Conservation (phyloP, 2,888 invertebrate species). For the Homarus gammarus region DNA sequence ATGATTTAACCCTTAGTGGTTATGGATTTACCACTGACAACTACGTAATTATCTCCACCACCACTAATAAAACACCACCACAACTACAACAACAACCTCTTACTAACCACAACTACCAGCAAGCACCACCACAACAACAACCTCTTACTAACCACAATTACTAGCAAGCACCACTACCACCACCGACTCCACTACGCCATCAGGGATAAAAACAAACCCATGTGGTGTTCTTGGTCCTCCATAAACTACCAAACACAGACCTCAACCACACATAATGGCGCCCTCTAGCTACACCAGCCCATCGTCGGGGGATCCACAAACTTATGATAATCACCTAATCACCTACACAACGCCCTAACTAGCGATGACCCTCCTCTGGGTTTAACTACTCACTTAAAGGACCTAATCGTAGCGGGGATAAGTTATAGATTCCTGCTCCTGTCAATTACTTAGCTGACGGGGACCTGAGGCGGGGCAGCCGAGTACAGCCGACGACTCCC, state of each 20-base stretch:
- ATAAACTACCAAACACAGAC: slow-evolving; percentile 31
- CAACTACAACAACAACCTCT: too few species aligned
- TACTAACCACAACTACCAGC: too few species aligned
- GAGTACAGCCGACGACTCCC: slow-evolving; percentile 16
- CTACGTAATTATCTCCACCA: too few species aligned
- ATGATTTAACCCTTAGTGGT: too few species aligned
- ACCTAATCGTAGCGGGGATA: slow-evolving; percentile 27
- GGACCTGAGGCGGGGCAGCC: neutral
- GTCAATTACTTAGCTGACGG: slow-evolving; percentile 35
- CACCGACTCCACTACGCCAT: too few species aligned
- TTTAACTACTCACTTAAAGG: slow-evolving; percentile 19
- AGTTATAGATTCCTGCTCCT: slow-evolving; percentile 23
- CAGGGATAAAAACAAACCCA: too few species aligned
- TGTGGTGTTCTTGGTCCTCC: too few species aligned
- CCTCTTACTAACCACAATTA: too few species aligned
- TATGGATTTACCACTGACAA: too few species aligned
- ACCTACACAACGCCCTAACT: neutral
- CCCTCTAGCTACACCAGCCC: neutral
- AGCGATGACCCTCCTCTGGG: neutral
- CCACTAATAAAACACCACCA: too few species aligned
- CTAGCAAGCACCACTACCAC: too few species aligned
- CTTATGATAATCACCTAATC: slow-evolving; percentile 31
- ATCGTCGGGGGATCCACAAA: neutral
- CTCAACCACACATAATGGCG: neutral
- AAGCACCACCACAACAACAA: too few species aligned